phyloP scores from a whole-genome alignment of 1,140 invertebrate species.

The Polyergus mexicanus region DNA sequence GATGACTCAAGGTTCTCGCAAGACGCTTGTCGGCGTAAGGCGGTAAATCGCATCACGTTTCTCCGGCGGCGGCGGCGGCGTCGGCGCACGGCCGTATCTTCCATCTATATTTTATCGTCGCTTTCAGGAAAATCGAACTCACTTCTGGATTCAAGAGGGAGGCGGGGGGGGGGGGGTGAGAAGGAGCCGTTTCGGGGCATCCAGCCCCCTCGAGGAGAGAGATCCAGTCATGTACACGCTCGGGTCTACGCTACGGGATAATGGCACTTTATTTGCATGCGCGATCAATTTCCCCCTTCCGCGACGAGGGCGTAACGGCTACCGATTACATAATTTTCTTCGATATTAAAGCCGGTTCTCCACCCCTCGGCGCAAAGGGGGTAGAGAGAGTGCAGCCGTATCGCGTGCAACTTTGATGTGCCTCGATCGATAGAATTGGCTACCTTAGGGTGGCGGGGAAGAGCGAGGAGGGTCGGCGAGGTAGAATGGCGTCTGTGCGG shows the following conservation, averaged over 20 bases:
- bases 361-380: conserved; percentile 45
- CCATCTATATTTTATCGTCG: conserved; percentile 69
- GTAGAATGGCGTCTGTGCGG: conserved; percentile 53
- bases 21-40: conserved; percentile 48
- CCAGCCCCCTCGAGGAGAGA: conserved; percentile 48
- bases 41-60: conserved; percentile 61
- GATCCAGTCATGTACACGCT: conserved; percentile 65
- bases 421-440: conserved; percentile 85
- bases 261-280: conserved; percentile 83
- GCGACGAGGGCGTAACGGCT: conserved; percentile 72
- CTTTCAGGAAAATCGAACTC: conserved; percentile 71
- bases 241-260: conserved; percentile 71
- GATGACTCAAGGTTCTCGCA: conserved; percentile 48
- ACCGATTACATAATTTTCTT: conserved; percentile 84
- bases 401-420: conserved; percentile 84
- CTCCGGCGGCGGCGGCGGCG: conserved; percentile 30
- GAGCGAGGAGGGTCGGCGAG: not conserved
- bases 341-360: conserved; percentile 79
- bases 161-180: not conserved
- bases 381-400: conserved; percentile 69
- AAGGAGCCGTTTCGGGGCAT: conserved; percentile 43
- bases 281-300: conserved; percentile 79
- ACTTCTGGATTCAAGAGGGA: conserved; percentile 22
- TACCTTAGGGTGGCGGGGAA: conserved; percentile 68
- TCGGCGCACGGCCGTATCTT: conserved; percentile 38